Base-by-base conservation (phyloP, 2,888 invertebrate genomes). In the Mesorhabditis belari region DNA sequence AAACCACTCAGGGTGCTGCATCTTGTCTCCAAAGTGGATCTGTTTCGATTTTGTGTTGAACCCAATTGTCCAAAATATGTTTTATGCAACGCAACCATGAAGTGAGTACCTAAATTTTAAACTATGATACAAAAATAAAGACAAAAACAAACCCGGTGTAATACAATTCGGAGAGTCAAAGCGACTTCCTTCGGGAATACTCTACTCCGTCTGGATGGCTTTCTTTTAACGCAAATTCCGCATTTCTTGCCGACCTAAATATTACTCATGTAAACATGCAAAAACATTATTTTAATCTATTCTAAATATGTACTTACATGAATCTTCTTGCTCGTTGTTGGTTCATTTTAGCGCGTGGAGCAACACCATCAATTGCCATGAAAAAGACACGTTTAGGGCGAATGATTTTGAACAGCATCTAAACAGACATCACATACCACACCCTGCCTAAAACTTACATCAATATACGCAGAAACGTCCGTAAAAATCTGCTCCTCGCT, bases 121-220 rank as follows among this genome's bases (percentile, higher is more conserved):
- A 28, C 12, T 12, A 25, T 54, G 24, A 2, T 25, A 17, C 26
- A 6, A 9, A 9, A 12, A 4, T 5, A 19, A 25, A 19, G 9
- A 9, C n/a, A 50, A 49, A 57, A n/a, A n/a, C 58, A 17, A 91
- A 69, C 95, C 95, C 0, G 96, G 96, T 0, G 96, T 96, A 68
- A 96, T 96, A 82, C 95, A 95, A 83, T 96, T 96, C 23, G n/a
- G n/a, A n/a, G 92, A 93, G 83, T 96, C 96, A 82, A 96, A 96
- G 63, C 90, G 86, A 60, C 88, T 88, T 75, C 89, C 89, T 3
- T 85, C 83, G 0, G 92, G 91, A 54, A 93, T n/a, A 82, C 0
- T 82, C 82, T 82, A 92, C 90, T 17, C 93, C 94, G 74, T 88
- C 88, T 53, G 86, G 85, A 73, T 83, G 83, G 0, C 93, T 93